Base-by-base conservation (phyloP, 2,888 invertebrate genomes). In the Nomada flava region DNA sequence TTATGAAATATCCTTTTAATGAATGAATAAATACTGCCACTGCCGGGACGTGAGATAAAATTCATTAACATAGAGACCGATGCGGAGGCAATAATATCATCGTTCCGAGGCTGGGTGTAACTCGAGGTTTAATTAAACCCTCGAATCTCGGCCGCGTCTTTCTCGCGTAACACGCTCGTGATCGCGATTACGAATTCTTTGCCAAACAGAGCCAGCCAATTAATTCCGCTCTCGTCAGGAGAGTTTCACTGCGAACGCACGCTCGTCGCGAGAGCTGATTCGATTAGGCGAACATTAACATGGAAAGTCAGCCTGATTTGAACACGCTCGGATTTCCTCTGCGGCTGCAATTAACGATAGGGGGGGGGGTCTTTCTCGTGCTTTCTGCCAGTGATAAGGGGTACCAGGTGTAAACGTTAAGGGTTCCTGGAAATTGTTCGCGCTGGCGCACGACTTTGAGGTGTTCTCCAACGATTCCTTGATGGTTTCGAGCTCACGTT, bases 71-170 rank as follows among this genome's bases (percentile, higher is more conserved):
- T 64, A 42, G 47, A n/a, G 57, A 23, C 26, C 50, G 26, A 3
- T 53, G 52, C 29, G 62, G 55, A 10, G 42, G 79, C 72, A 80
- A 71, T 80, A 80, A 79, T 80, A 80, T 80, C 79, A 50, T 79
- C 65, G 72, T 67, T 20, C 62, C 50, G 3, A 36, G 50, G 50
- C 47, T 60, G 62, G 57, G 64, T 79, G 80, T 80, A 80, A 67
- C 79, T 62, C 80, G 79, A 55, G 71, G 79, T 80, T 80, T 80
- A 80, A 80, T 80, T 79, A 79, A 79, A 79, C 60, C 59, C 47
- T 55, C 50, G 71, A 71, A 79, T 65, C 47, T 36, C 42, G 42
- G 36, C 20, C 72, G 65, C 65, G 53, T 47, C 71, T 76, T 73
- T 47, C 18, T 57, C 44, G 64, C 23, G 53, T 36, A 67, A 53